Conservation (phyloP, 2,888 invertebrate species). For the Octodonta nipae region DNA sequence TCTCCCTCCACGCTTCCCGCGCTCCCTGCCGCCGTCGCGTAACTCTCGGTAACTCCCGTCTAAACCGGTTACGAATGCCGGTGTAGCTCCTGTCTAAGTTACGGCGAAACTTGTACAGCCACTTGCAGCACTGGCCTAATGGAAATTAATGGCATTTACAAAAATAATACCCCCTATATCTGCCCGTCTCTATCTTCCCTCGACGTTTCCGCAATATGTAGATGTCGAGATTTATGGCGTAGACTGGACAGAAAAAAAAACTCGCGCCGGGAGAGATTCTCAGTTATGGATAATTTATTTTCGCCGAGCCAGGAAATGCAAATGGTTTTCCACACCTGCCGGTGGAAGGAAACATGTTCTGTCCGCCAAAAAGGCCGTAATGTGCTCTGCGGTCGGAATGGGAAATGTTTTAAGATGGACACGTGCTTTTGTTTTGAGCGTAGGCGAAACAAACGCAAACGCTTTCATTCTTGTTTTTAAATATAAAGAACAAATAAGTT, state of each 20-base stretch:
- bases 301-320: not conserved
- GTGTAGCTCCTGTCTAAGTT: not conserved
- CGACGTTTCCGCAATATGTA: slow-evolving; percentile 1
- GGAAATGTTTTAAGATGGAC: too few species aligned
- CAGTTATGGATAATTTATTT: not conserved
- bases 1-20: not conserved
- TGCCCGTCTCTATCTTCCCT: slow-evolving; percentile 2
- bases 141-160: slow-evolving; percentile 18
- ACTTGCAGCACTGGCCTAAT: slow-evolving; percentile 2
- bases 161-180: slow-evolving; percentile 12
- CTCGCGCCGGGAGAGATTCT: slow-evolving; percentile 1
- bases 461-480: too few species aligned
- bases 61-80: too few species aligned
- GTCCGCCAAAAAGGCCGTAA: too few species aligned
- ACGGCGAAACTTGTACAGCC: slow-evolving; percentile 1
- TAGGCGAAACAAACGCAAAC: too few species aligned
- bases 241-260: slow-evolving; percentile 2
- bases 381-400: too few species aligned
- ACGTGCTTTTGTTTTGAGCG: too few species aligned
- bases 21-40: not conserved
- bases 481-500: too few species aligned
- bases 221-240: slow-evolving; percentile 6
- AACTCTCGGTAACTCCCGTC: not conserved
- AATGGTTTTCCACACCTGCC: slow-evolving; percentile 2
- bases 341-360: not conserved